Evolutionary conservation across 2,113 vertebrate genomes (phyloP).

Genomic region (Xyrauchen texanus): DNA sequence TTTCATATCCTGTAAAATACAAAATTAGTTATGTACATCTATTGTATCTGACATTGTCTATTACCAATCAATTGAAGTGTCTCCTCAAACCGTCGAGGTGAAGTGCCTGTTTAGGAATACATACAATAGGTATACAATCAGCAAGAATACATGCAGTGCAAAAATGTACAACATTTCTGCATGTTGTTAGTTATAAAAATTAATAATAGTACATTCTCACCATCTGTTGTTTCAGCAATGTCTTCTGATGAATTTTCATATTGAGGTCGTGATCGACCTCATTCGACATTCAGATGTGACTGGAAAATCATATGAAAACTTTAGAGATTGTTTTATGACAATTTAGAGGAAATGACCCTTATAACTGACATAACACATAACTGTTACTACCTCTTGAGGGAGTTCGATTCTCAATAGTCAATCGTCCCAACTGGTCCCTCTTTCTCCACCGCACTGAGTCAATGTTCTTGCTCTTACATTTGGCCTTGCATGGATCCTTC

Average conservation of each 20-base stretch:
- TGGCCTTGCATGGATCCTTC: background rate
- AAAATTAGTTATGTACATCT: conserved; percentile 10
- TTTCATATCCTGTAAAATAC: conserved; percentile 5
- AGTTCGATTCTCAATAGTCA: conserved; percentile 9
- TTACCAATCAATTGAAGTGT: conserved; percentile 12
- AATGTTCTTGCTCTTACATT: conserved; percentile 7
- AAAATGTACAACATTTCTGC: background rate
- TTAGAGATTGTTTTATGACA: conserved; percentile 1
- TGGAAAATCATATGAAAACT: conserved; percentile 1
- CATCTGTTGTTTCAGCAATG: background rate
- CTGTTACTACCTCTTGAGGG: background rate
- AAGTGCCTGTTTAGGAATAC: conserved; percentile 7
- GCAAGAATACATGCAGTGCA: conserved; percentile 7
- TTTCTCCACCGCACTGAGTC: conserved; percentile 6
- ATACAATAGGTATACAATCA: conserved; percentile 13
- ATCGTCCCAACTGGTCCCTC: conserved; percentile 3
- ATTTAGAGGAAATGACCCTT: background rate
- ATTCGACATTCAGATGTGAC: conserved; percentile 10
- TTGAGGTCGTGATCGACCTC: conserved; percentile 3
- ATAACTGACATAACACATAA: conserved; percentile 2
- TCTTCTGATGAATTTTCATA: conserved; percentile 5
- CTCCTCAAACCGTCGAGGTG: conserved; percentile 6
- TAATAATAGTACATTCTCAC: conserved; percentile 8
- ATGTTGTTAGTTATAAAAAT: conserved; percentile 7
- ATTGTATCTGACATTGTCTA: conserved; percentile 4